Percentiles rank a stretch among this genome's conserved stretches.
Evolutionary conservation across 2,888 invertebrate species (phyloP).

Genomic region (Xylocampa areola): DNA sequence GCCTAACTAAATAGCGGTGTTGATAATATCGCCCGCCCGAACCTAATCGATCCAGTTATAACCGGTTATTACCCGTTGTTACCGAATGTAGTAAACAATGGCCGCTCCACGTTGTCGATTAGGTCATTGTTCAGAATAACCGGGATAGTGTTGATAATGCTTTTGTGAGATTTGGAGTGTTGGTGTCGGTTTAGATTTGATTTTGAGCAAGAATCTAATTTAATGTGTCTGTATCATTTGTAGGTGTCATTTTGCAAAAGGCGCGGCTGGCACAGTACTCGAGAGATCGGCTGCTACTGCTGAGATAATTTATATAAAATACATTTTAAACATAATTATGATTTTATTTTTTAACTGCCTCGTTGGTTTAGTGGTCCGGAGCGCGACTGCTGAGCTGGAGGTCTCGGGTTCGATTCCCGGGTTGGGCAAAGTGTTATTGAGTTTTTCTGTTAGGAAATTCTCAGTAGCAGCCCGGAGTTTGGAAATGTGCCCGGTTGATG

Average conservation of each 20-base stretch:
- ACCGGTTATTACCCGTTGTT: slow-evolving; percentile 27
- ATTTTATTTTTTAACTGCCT: too few species aligned
- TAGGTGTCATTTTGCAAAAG: neutral
- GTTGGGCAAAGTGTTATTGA: too few species aligned
- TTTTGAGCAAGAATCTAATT: slow-evolving; percentile 18
- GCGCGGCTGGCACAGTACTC: too few species aligned
- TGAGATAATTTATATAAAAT: too few species aligned
- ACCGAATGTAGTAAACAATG: slow-evolving; percentile 46
- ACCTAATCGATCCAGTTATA: slow-evolving; percentile 28
- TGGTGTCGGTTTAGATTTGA: slow-evolving; percentile 7
- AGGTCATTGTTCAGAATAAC: slow-evolving; percentile 52
- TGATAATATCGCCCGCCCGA: slow-evolving; percentile 15
- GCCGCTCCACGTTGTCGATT: slow-evolving; percentile 31
- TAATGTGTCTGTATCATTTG: neutral
- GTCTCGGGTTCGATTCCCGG: too few species aligned
- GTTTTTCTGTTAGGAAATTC: too few species aligned
- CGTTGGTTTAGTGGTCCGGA: too few species aligned
- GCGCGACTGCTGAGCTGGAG: too few species aligned
- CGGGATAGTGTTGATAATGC: slow-evolving; percentile 38
- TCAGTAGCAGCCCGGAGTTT: too few species aligned
- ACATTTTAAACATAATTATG: too few species aligned
- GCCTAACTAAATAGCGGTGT: slow-evolving; percentile 30
- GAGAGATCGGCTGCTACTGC: too few species aligned
- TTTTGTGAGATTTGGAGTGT: slow-evolving; percentile 30
- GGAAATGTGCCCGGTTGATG: too few species aligned